Base-by-base conservation (phyloP, 1,140 invertebrate genomes). In the Aphelinus atriplicis region DNA sequence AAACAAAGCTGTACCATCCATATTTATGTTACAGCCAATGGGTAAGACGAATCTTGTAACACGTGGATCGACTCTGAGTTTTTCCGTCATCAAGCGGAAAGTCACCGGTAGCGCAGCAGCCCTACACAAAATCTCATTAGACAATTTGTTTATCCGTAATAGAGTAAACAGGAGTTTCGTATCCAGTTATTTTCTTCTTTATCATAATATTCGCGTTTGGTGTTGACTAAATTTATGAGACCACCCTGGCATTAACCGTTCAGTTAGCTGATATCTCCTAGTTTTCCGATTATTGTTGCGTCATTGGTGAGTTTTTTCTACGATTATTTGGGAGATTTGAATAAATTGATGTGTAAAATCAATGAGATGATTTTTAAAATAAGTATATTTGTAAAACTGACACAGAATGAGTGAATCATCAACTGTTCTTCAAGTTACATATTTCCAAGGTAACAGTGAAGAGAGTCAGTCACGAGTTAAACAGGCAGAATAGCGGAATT, bases 61-160 rank as follows among this genome's bases (percentile, higher is more conserved):
- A 66, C 96, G 91, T 50, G 93, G 91, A 89, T 99, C 96, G 72
- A 98, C 92, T 78, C 92, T 91, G 65, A 97, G 90, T 77, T 96
- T 96, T 79, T 97, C 95, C 85, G 98, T 97, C 92, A 99, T 93
- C 84, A 95, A 95, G 63, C 93, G 92, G 87, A 98, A 97, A 61
- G 97, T 98, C 62, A 98, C 92, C 58, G 97, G 97, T 62, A 99
- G 90, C 61, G 97, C 97, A 58, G 97, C 97, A 80, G 97, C 94
- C 85, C 96, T 98, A 87, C 77, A 87, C 85, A 87, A 83, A 86
- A 1, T 79, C 82, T 78, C 75, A 78, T 87, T 87, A 87, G 82
- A 26, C 26, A 26, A 66, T 66, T 55, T 66, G 43, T 66, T 50
- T 45, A 51, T 65, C 3, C 51, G 7, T 64, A 26, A 57, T 68